Percentiles rank a stretch among this genome's conserved stretches.
Evolutionary conservation across 2,797 vertebrate species (phyloP).

Genomic region (Sebastes itinus): DNA sequence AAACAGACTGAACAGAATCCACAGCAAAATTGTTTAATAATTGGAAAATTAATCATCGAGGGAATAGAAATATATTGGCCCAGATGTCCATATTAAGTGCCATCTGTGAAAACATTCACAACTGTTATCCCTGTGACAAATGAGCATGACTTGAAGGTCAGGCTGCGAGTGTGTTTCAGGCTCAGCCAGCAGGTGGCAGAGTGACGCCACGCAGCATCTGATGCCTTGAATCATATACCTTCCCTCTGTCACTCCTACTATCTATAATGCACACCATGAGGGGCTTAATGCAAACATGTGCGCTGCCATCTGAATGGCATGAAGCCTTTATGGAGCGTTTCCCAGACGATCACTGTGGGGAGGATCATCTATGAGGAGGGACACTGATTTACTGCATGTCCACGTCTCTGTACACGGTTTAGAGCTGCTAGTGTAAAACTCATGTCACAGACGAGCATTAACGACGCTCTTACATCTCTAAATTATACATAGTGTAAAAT

Average conservation of each 20-base stretch:
- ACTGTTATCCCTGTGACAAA: slow-evolving; percentile 75
- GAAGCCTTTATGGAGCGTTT: slow-evolving; percentile 36
- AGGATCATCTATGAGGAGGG: slow-evolving; percentile 29
- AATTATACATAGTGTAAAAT: slow-evolving; percentile 71
- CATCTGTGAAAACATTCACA: slow-evolving; percentile 77
- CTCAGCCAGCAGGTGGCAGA: slow-evolving; percentile 74
- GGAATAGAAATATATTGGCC: slow-evolving; percentile 70
- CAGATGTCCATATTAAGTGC: slow-evolving; percentile 77
- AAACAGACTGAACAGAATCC: slow-evolving; percentile 63
- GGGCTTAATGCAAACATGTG: slow-evolving; percentile 50
- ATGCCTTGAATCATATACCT: slow-evolving; percentile 20
- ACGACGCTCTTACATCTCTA: slow-evolving; percentile 53
- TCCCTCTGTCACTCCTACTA: slow-evolving; percentile 17
- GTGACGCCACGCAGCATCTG: slow-evolving; percentile 17
- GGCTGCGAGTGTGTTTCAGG: slow-evolving; percentile 12
- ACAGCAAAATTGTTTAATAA: slow-evolving; percentile 64
- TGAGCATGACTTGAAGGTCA: slow-evolving; percentile 76
- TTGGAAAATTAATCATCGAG: slow-evolving; percentile 69
- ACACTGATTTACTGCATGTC: slow-evolving; percentile 48
- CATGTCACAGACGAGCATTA: slow-evolving; percentile 55
- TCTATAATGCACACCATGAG: slow-evolving; percentile 51
- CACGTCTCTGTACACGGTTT: slow-evolving; percentile 28
- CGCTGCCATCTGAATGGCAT: slow-evolving; percentile 23
- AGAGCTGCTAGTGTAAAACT: slow-evolving; percentile 54
- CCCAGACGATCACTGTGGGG: slow-evolving; percentile 14